Evolutionary conservation across 2,888 invertebrate species (phyloP), one percentile per base, ranked within the genome.

Genomic region (Mylabris sibirica): DNA sequence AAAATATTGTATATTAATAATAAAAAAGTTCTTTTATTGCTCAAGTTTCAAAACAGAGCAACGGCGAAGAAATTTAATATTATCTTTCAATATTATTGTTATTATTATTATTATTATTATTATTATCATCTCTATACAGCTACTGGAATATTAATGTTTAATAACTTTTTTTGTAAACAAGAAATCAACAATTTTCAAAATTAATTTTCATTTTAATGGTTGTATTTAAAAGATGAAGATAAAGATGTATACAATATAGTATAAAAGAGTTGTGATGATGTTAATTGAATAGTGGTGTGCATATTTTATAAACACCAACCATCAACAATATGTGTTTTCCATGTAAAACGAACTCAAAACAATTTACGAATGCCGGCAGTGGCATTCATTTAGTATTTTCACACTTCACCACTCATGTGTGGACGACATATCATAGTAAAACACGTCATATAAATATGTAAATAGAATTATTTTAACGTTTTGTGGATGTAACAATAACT

Each of bases 361-460:
- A 69, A 72, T 73, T 72, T 72, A 78, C 77, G 76, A 78, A 76
- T 74, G 74, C 73, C 77, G 74, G 71, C 75, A 69, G 68, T 60
- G 74, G 77, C 78, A 77, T 79, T 80, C 78, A 79, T 79, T 79
- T 78, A 78, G 78, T 78, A 78, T 80, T 82, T 82, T 82, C 82
- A 82, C 82, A 82, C 80, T 80, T 77, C 77, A 77, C 77, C 78
- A 77, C 75, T 77, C 82, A 82, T 80, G 82, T 81, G 81, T 82
- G 80, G 78, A 82, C 77, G 79, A 81, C 78, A 76, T 77, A 78
- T 78, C 79, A 79, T 79, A 80, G 80, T 78, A 80, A 76, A 80
- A 78, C 76, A 77, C 77, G 78, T 80, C 78, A 80, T 81, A 79
- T 80, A 81, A 81, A 82, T 83, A 83, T 82, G 82, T 79, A 82